Evolutionary conservation across 2,888 invertebrate species (phyloP).

Genomic region (Seladonia tumulorum): DNA sequence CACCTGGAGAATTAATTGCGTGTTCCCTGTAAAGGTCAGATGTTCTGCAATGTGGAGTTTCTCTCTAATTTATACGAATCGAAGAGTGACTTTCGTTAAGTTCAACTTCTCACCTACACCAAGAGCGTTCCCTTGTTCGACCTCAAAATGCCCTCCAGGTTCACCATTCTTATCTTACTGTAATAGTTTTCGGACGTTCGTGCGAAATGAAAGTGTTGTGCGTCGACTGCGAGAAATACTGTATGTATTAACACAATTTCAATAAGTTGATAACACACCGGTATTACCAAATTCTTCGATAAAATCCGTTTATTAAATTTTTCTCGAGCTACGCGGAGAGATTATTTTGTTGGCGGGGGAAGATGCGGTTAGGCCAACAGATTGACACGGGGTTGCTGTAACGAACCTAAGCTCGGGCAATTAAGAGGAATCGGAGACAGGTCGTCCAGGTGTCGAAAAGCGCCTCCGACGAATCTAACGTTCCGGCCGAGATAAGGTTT

Average conservation of each 20-base stretch:
- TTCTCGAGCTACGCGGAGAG: not conserved
- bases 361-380: not conserved
- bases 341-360: not conserved
- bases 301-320: not conserved
- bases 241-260: too few relatives aligned
- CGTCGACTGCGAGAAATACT: too few relatives aligned
- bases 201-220: too few relatives aligned
- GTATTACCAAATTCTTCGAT: not conserved
- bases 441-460: conserved; percentile 11
- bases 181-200: too few relatives aligned
- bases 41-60: not conserved
- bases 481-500: conserved; percentile 43
- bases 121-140: not conserved
- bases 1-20: not conserved
- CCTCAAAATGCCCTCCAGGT: not conserved
- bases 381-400: not conserved
- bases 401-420: not conserved
- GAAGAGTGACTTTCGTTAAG: not conserved
- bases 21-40: not conserved
- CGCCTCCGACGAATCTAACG: conserved; percentile 28
- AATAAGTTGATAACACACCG: too few relatives aligned
- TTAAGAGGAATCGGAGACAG: conserved; percentile 9
- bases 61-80: not conserved
- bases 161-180: not conserved
- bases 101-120: not conserved